A percentile compares a stretch with the other conserved stretches of the same genome.
Evolutionary conservation across 2,888 invertebrate species (phyloP).

Genomic region (Caenorhabditis panamensis): DNA sequence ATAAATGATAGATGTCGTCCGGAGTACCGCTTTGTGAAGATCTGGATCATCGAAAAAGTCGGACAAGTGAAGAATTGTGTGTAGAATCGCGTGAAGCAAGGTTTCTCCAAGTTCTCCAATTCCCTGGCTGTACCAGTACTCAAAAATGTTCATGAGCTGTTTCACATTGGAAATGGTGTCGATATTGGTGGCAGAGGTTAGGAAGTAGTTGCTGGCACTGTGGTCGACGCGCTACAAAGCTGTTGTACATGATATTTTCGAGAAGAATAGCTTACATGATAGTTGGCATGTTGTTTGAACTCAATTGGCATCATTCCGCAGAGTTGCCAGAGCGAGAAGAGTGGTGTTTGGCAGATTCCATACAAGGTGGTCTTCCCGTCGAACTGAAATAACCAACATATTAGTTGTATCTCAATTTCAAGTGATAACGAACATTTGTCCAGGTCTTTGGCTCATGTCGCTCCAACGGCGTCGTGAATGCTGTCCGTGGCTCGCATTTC

Average conservation of each 20-base stretch:
- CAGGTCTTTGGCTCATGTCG: conserved; percentile 15
- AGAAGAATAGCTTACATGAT: conserved; percentile 13
- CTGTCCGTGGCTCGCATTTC: conserved; percentile 42
- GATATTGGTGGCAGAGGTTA: conserved; percentile 70
- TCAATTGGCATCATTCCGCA: conserved; percentile 70
- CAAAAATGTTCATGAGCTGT: conserved; percentile 78
- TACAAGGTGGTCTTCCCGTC: conserved; percentile 57
- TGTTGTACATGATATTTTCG: not conserved
- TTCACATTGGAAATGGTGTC: conserved; percentile 77
- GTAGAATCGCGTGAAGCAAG: conserved; percentile 69
- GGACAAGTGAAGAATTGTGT: conserved; percentile 73
- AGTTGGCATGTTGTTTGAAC: conserved; percentile 42
- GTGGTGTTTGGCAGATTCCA: conserved; percentile 72
- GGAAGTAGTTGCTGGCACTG: conserved; percentile 46
- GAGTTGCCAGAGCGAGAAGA: conserved; percentile 74
- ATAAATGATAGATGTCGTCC: conserved; percentile 62
- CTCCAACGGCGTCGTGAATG: conserved; percentile 30
- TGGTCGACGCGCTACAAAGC: conserved; percentile 41
- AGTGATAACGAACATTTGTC: conserved; percentile 14
- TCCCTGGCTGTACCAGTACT: conserved; percentile 78
- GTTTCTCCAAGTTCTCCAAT: conserved; percentile 69
- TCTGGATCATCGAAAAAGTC: conserved; percentile 77
- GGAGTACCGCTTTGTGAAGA: conserved; percentile 71
- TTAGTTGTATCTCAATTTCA: not conserved
- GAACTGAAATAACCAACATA: conserved; percentile 18